Evolutionary conservation across 2,113 vertebrate genomes (phyloP).

Genomic region (Tauraco erythrolophus): DNA sequence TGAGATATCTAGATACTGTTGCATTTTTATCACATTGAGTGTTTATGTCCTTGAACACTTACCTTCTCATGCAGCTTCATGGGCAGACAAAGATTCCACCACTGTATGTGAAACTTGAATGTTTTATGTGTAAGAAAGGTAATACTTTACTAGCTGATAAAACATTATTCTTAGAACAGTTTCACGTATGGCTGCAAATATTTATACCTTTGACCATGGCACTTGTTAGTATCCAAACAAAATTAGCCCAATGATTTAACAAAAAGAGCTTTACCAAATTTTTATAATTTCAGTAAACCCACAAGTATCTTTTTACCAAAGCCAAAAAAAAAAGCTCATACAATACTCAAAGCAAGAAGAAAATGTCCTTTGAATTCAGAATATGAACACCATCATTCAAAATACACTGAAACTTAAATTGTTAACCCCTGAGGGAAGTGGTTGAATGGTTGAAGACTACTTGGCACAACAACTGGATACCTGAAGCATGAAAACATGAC

Average conservation of each 20-base stretch:
- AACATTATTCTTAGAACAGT: not conserved
- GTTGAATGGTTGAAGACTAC: constrained; percentile 51
- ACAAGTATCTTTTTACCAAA: not conserved
- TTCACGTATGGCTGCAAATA: not conserved
- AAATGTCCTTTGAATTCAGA: constrained; percentile 1
- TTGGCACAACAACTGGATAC: constrained; percentile 14
- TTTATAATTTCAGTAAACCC: not conserved
- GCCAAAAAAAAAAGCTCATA: not conserved
- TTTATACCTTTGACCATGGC: not conserved
- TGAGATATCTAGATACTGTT: not conserved
- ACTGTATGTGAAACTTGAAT: not conserved
- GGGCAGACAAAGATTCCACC: not conserved
- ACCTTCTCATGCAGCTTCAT: not conserved
- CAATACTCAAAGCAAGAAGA: not conserved
- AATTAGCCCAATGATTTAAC: not conserved
- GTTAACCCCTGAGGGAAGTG: constrained; percentile 58
- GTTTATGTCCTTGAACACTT: not conserved
- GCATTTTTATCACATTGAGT: not conserved
- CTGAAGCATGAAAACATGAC: constrained; percentile 65
- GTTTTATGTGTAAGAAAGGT: not conserved
- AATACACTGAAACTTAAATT: constrained; percentile 46
- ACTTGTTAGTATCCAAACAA: not conserved
- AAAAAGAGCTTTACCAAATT: not conserved
- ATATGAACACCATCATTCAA: not conserved
- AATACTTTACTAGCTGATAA: not conserved